Base-by-base conservation (phyloP, 2,797 vertebrate species). In the Hipposideros larvatus region DNA sequence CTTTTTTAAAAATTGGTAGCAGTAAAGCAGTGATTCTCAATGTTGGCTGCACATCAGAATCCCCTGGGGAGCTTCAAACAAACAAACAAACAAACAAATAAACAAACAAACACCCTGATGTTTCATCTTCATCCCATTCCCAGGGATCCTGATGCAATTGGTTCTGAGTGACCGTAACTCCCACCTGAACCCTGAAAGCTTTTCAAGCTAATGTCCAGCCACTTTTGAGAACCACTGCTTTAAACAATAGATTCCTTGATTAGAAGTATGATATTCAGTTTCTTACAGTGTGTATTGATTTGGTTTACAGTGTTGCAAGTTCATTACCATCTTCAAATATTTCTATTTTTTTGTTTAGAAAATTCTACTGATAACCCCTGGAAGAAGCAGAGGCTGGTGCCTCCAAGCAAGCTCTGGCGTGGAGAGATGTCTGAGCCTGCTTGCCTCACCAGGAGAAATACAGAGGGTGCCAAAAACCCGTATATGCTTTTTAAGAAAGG, bases 261-360 rank as follows among this genome's bases (percentile, higher is more conserved):
- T 70, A 37, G 21, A 95, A 79, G 18, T 75, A 51, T 65, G 26
- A 51, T 78, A 66, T 80, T 96, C 9, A 75, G 18, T 94, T 93
- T 89, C 78, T 63, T 53, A 37, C 10, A 28, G 26, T 53, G 4
- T 66, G 85, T 41, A 92, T 59, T 34, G 68, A 83, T 71, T 88
- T 92, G 37, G 37, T 55, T 73, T 88, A 83, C 31, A 65, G 55
- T 37, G 95, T 93, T 70, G 73, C 24, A 70, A n/a, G 77, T 77
- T 91, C 4, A 83, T 93, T 75, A 90, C 34, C 34, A 77, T 79
- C 46, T 88, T 95, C 85, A 87, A 70, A 75, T 96, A 46, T 88
- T 88, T 88, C 31, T 95, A 3, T 34, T 24, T 59, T 70, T 70
- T 90, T 21, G 11, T n/a, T 74, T 91, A 66, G 88, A 61, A 92